Conservation (phyloP, 2,113 vertebrate genomes). For the Elephantulus edwardii region DNA sequence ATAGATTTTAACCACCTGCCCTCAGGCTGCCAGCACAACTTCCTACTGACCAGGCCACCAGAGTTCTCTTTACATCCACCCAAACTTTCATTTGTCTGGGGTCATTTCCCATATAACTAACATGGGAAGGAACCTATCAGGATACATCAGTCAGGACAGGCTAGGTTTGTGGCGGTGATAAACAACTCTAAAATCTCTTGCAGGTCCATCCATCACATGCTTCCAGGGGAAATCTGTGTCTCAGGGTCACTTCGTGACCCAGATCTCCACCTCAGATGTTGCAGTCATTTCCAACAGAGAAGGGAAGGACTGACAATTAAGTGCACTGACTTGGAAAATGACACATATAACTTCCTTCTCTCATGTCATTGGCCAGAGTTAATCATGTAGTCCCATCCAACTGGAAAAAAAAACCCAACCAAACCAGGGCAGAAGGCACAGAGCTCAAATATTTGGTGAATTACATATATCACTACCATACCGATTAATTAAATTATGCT, state of each 20-base stretch:
- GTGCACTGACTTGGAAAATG: not conserved
- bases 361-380: not conserved
- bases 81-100: not conserved
- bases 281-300: not conserved
- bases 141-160: not conserved
- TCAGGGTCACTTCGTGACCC: not conserved
- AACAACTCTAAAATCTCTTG: not conserved
- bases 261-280: not conserved
- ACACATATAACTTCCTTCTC: not conserved
- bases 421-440: constrained; percentile 27
- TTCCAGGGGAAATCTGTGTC: not conserved
- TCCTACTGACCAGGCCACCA: too few relatives aligned
- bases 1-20: too few relatives aligned
- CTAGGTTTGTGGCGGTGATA: not conserved
- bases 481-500: not conserved
- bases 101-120: not conserved
- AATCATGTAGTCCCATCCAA: not conserved
- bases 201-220: not conserved
- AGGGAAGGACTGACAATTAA: not conserved
- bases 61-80: not conserved
- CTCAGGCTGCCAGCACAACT: too few relatives aligned
- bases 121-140: not conserved
- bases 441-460: not conserved
- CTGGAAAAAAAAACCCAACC: not conserved
- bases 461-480: constrained; percentile 1